Conservation (phyloP, 2,888 invertebrate genomes). For the Abrostola tripartita region DNA sequence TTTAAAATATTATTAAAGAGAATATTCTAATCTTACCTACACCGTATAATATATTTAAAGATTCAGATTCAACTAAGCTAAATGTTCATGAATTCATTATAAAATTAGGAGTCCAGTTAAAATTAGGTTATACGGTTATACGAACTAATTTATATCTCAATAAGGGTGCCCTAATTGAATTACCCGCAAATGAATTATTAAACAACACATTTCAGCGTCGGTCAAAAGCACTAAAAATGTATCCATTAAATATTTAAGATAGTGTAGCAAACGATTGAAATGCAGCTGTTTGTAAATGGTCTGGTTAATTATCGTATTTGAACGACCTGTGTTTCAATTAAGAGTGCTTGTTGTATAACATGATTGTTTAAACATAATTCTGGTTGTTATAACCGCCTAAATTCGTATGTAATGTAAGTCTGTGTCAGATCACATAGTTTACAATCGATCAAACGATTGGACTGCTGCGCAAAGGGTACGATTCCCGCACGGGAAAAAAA, state of each 20-base stretch:
- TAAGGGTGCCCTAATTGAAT: conserved; percentile 29
- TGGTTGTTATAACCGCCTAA: background rate
- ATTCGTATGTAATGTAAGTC: too few relatives aligned
- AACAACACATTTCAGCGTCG: conserved; percentile 24
- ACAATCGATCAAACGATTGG: too few relatives aligned
- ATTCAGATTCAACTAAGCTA: background rate
- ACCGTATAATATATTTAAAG: too few relatives aligned
- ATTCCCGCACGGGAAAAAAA: too few relatives aligned
- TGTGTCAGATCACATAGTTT: too few relatives aligned
- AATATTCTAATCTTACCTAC: too few relatives aligned
- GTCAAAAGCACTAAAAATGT: conserved; percentile 25
- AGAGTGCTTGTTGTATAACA: too few relatives aligned
- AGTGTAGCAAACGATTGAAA: conserved; percentile 18
- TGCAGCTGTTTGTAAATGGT: conserved; percentile 17
- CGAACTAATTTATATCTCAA: conserved; percentile 18
- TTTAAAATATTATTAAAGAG: too few relatives aligned
- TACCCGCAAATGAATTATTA: conserved; percentile 44
- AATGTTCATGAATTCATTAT: conserved; percentile 3
- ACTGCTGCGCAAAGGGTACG: too few relatives aligned
- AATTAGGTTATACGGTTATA: conserved; percentile 7
- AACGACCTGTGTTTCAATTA: conserved; percentile 12
- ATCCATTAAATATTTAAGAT: conserved; percentile 44
- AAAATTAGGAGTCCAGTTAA: conserved; percentile 8
- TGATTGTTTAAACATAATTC: too few relatives aligned
- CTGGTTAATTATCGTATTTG: conserved; percentile 18